Base-by-base conservation (phyloP, 2,797 vertebrate species). In the Ateles fusciceps region DNA sequence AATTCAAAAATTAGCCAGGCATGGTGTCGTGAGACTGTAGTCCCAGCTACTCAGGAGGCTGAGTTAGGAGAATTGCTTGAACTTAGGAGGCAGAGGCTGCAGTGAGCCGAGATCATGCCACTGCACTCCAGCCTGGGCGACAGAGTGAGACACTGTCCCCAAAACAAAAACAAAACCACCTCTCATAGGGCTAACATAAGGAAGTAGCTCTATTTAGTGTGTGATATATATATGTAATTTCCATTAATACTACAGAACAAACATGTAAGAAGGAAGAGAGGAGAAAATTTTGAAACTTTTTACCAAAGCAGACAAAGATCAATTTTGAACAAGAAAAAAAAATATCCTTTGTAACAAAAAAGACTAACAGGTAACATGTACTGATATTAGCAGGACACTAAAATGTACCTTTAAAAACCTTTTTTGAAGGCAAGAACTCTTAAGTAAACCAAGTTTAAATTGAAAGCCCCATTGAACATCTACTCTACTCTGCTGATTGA, bases 281-380 rank as follows among this genome's bases (percentile, higher is more conserved):
- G 15, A 36, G 44, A 55, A 55, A 91, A 87, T 26, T 13, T 52
- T 96, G 72, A 94, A 61, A 74, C 28, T 97, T 72, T 95, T 93
- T n/a, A 68, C 26, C 68, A 95, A 89, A 15, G 46, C 42, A 78
- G 85, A 57, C 44, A 95, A 81, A 8, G 26, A 13, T n/a, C 84
- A 96, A 57, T 92, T 92, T 80, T 94, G 7, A 98, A 88, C 2
- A 48, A 52, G 57, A 95, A 39, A 68, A 98, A 68, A 98, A 98
- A 76, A 96, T n/a, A 89, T 12, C 30, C 36, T 92, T 78, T 22
- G 1, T 75, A 96, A 74, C 12, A 44, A 46, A 85, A 68, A 44
- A 92, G 50, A 81, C 4, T 59, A 68, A 80, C 1, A 87, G 44
- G 39, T 78, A 36, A 4, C 15, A 81, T 2, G 2, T 46, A 84